Conservation (phyloP, 2,888 invertebrate genomes). For the Drosophila buzzatii region DNA sequence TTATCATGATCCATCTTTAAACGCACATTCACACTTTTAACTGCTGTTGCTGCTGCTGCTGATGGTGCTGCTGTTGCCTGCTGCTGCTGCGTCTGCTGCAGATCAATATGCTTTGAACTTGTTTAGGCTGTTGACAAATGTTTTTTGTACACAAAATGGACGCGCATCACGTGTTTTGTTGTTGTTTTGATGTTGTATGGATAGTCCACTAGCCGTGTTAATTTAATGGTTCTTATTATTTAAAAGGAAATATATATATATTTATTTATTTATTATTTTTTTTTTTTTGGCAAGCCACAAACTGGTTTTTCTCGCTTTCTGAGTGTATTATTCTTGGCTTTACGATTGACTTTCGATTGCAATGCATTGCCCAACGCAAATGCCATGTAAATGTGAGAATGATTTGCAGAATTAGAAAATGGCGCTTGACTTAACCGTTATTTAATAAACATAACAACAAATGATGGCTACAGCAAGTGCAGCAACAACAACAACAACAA, state of each 20-base stretch:
- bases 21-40: slow-evolving; percentile 38
- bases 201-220: slow-evolving; percentile 56
- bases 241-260: slow-evolving; percentile 7
- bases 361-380: slow-evolving; percentile 50
- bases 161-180: slow-evolving; percentile 51
- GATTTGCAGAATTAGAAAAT: slow-evolving; percentile 75
- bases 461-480: slow-evolving; percentile 55
- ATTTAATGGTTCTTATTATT: slow-evolving; percentile 44
- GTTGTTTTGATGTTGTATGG: slow-evolving; percentile 32
- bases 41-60: slow-evolving; percentile 20
- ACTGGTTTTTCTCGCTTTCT: slow-evolving; percentile 36
- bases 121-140: slow-evolving; percentile 63
- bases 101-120: slow-evolving; percentile 63
- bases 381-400: slow-evolving; percentile 64
- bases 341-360: slow-evolving; percentile 41
- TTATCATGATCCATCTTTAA: slow-evolving; percentile 49
- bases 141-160: slow-evolving; percentile 27
- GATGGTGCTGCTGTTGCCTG: neutral
- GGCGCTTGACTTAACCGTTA: slow-evolving; percentile 76
- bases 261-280: neutral
- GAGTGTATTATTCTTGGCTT: slow-evolving; percentile 48
- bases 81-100: slow-evolving; percentile 30
- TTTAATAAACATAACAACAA: slow-evolving; percentile 73
- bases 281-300: slow-evolving; percentile 39
- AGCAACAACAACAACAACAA: slow-evolving; percentile 28